Evolutionary conservation across 2,113 vertebrate genomes (phyloP), one percentile per base, ranked within the genome.

Genomic region (Xenus cinereus): DNA sequence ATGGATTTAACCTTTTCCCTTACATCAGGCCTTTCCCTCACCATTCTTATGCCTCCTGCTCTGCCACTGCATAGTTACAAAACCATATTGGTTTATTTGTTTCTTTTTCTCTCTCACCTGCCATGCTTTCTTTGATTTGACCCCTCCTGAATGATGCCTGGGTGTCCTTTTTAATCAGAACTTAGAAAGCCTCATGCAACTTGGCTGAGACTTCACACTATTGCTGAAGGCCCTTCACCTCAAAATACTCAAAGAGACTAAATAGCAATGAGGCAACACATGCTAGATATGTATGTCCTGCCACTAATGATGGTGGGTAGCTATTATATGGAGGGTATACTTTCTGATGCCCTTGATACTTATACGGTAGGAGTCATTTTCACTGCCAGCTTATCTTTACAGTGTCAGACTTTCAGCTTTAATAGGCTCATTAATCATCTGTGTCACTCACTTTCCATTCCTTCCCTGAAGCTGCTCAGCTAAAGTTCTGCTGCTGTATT

Each of bases 361-460:
- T 84, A 62, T n/a, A 89, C 5, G 20, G 89, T 91, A 91, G 84
- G 87, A 97, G 94, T 93, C 91, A 97, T 96, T 97, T 97, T 95
- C 89, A 91, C 92, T 95, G 69, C 84, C 71, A 95, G 94, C 94
- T 95, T 97, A 97, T 97, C 97, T 97, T 84, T 91, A 87, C 89
- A 79, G 67, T 96, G 96, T 95, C 97, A 97, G 96, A 85, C 91
- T 95, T 91, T 46, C 90, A 94, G 95, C 84, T 92, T 89, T 97
- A 97, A 95, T 97, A 93, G 87, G 92, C 96, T 97, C 95, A 97
- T 97, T 97, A 97, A 97, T 97, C 97, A 97, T 93, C 92, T 84
- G 50, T 96, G 95, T 94, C 96, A 96, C 71, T 97, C 95, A 95
- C 89, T 97, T 85, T 77, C 94, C 74, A 11, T 33, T 84, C 62